These are phyloP conservation scores for Gymnobelideus leadbeateri DNA, from an alignment of 2,113 vertebrate genomes.

Conservation along the genomic window DNA sequence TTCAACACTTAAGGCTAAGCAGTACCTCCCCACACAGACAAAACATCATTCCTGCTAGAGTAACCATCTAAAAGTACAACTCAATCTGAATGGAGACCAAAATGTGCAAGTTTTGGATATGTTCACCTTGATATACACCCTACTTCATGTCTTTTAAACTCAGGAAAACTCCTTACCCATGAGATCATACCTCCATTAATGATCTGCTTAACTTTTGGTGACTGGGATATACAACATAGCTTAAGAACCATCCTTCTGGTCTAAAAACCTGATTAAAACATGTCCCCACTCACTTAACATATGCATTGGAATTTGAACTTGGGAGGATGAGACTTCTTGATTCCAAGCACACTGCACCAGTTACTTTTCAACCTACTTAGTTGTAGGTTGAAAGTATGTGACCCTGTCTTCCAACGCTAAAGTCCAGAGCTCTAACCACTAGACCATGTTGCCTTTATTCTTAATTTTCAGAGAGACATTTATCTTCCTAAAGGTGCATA, in stretches of 20 bases:
- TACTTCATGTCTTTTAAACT: not conserved
- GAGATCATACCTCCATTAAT: not conserved
- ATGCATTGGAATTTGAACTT: not conserved
- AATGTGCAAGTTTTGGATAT: slow-evolving; percentile 5
- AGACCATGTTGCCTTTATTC: not conserved
- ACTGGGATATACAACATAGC: slow-evolving; percentile 1
- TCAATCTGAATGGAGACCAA: slow-evolving; percentile 61
- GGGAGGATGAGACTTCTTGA: not conserved
- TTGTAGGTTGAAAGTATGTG: too few relatives aligned
- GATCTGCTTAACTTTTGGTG: slow-evolving; percentile 13
- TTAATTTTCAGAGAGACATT: not conserved
- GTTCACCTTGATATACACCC: slow-evolving; percentile 29
- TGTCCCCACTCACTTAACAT: not conserved
- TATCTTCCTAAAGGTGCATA: not conserved
- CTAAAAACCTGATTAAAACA: slow-evolving; percentile 7
- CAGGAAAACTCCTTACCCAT: not conserved
- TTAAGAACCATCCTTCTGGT: slow-evolving; percentile 21
- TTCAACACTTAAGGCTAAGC: slow-evolving; percentile 65
- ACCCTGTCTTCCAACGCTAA: not conserved
- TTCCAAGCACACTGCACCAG: not conserved
- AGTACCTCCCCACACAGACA: slow-evolving; percentile 61
- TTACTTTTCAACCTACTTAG: not conserved
- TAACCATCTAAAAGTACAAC: slow-evolving; percentile 61
- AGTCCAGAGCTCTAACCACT: not conserved
- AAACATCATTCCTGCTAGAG: slow-evolving; percentile 25